Conservation (phyloP, 1,140 invertebrate species). For the Laupala kohalensis region DNA sequence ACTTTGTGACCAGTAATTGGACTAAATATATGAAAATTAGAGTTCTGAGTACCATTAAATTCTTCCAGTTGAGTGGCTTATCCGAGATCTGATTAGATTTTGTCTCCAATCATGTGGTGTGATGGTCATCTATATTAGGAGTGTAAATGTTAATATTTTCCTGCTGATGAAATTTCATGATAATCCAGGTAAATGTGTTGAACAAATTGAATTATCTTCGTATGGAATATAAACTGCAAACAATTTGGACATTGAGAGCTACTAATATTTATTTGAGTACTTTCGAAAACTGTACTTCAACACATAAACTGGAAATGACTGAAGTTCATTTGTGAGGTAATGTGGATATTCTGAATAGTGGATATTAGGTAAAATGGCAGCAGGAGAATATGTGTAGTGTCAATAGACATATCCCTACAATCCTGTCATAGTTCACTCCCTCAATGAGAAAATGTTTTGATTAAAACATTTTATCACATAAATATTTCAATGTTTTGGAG, state of each 20-base stretch:
- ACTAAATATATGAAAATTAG: neutral
- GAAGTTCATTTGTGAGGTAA: too few species aligned
- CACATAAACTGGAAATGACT: too few species aligned
- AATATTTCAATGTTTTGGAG: too few species aligned
- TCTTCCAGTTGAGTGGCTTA: neutral
- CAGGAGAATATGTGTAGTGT: neutral
- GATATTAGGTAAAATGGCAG: neutral
- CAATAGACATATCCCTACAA: neutral
- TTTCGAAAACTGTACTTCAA: too few species aligned
- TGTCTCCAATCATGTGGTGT: neutral
- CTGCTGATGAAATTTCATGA: neutral
- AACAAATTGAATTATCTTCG: too few species aligned
- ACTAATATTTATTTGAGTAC: too few species aligned
- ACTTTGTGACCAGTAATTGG: neutral
- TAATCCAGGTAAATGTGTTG: too few species aligned
- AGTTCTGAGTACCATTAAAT: neutral
- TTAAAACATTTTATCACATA: too few species aligned
- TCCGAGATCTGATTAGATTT: neutral
- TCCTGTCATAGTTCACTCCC: neutral
- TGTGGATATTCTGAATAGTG: too few species aligned
- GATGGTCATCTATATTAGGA: neutral
- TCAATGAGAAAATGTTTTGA: neutral
- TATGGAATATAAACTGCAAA: too few species aligned
- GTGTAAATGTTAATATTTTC: neutral
- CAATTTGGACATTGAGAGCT: too few species aligned